Base-by-base conservation (phyloP, 2,113 vertebrate genomes). In the Lepus americanus region DNA sequence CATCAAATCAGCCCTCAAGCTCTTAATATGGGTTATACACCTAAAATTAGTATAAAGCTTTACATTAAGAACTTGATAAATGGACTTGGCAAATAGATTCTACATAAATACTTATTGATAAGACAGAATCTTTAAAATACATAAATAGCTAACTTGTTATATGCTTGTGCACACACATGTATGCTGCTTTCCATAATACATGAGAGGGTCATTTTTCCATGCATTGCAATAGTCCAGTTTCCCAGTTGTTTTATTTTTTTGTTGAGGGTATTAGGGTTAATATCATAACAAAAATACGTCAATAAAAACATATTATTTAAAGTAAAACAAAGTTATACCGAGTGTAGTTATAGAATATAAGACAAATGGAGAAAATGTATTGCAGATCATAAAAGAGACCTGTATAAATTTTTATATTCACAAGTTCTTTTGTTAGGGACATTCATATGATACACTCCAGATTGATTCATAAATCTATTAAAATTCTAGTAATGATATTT, bases 11-110 rank as follows among this genome's bases (percentile, higher is more conserved):
- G 7, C 36, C 16, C 9, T 3, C 11, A 44, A 63, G 17, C 14
- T 73, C 22, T 87, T 55, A 84, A 72, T 1, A 66, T 0, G 94
- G 51, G 20, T 36, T 83, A 13, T n/a, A 55, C 13, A 29, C 31
- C 16, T 96, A 66, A 95, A 80, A 85, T 81, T n/a, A 80, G 23
- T 22, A 64, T 22, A 36, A 36, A 17, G 13, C 53, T 79, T 92
- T 82, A 78, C 7, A 33, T 77, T 16, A 88, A 90, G 14, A 77
- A 67, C 16, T 80, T 82, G 25, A 84, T n/a, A 23, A 5, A 69
- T 39, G 20, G 29, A 31, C 73, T 64, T 87, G 72, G 1, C 31
- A 90, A 83, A 27, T 44, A 61, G 63, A 6, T 51, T 51, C 27
- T 59, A 4, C n/a, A 73, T 29, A 73, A 9, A 17, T 63, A 93